Base-by-base conservation (phyloP, 2,888 invertebrate genomes). In the Epistrophe eligans region DNA sequence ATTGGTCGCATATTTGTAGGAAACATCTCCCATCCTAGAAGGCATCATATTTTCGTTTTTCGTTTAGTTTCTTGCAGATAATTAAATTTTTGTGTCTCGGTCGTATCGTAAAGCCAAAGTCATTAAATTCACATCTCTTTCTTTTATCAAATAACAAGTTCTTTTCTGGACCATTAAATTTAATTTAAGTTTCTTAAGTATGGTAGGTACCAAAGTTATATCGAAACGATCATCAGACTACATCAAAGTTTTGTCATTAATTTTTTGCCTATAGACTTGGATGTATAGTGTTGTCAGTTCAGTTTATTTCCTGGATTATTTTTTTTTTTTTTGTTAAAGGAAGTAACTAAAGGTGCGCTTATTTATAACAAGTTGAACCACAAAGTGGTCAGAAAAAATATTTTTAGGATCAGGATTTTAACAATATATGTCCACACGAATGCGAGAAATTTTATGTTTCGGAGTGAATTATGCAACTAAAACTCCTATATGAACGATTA, bases 81-180 rank as follows among this genome's bases (percentile, higher is more conserved):
- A 64, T 64, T 64, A 64, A 64, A 64, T 64, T 24, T 64, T 28
- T 62, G 19, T 62, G 38, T 19, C 60, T 62, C 24, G 17, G 35
- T 58, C 35, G 10, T 28, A 24, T 17, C n/a, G 58, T 11, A 38
- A 40, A 60, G 8, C 3, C 17, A 19, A 19, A 43, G 45, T 45
- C 40, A n/a, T 64, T 17, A 43, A 64, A 28, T n/a, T 10, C 24
- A 24, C 7, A 8, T 24, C 28, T 15, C 13, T n/a, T 3, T n/a
- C 5, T 7, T 28, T 62, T 43, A n/a, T 64, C 62, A 62, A 0
- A 38, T 43, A 62, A 43, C 2, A 38, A 38, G 8, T 24, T 28
- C 43, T 64, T 45, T 64, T 24, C 24, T 28, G n/a, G 43, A 28
- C 17, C 11, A 19, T 66, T 13, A 66, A 35, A 48, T 50, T 17